Evolutionary conservation across 2,113 vertebrate genomes (phyloP), one percentile per base, ranked within the genome.

Genomic region (Rhea pennata): DNA sequence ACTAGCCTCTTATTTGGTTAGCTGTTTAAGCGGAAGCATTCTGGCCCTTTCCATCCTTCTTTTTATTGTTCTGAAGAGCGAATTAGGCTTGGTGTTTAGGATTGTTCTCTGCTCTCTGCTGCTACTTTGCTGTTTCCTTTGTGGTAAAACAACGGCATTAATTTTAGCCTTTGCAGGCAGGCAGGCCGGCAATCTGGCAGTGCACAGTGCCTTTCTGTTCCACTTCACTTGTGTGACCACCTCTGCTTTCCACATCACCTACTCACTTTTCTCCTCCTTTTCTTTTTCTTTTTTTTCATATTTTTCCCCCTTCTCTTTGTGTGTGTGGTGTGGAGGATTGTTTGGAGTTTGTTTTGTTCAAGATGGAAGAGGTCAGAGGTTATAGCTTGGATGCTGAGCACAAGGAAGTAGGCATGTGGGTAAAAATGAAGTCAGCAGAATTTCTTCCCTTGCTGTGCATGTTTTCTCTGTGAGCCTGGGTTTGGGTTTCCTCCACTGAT

Each of bases 121-220:
- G 98, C 98, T 98, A 98, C 98, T 98, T 98, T 97, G 97, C 98
- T 96, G 97, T 98, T 96, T 84, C 98, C 97, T 98, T 98, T 98
- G 98, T 98, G 97, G 95, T 94, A 93, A 96, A 94, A 98, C 98
- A 99, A 98, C 98, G 97, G 98, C 97, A 98, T 98, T 98, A 98
- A 98, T 98, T 98, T 98, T 98, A 98, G 98, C 98, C 98, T 98
- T 92, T 98, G 98, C 98, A 97, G 85, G 92, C 92, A 8, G 40
- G n/a, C 62, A 62, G 87, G n/a, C 62, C 58, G 87, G 94, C 94
- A 81, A 58, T 84, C 93, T 93, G 92, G 96, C 97, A 93, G 16
- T 9, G 42, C 98, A 97, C 98, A 98, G 98, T 84, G 96, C 98
- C 98, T 98, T 97, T 98, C 98, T 97, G 97, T 98, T 99, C 98